phyloP scores from a whole-genome alignment of 30 jellyfish, hydroid and myxozoan species.

The Morbakka virulenta region DNA sequence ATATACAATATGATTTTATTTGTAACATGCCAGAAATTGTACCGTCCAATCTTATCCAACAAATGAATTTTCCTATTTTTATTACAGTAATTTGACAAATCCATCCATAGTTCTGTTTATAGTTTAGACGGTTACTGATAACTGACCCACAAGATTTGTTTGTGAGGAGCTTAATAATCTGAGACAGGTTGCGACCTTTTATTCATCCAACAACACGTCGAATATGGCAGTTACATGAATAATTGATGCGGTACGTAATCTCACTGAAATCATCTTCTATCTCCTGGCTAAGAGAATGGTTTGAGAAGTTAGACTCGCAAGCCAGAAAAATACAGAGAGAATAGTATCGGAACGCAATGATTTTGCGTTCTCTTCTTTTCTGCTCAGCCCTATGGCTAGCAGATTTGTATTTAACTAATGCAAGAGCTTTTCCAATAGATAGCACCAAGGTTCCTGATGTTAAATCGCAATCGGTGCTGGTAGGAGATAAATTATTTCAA shows the following conservation, averaged over 20 bases:
- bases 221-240: constrained; percentile 33
- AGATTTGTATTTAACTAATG: constrained; percentile 16
- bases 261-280: constrained; percentile 55
- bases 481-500: constrained; percentile 14
- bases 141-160: too few relatives aligned
- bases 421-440: constrained; percentile 45
- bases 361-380: constrained; percentile 57
- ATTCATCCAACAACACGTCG: constrained; percentile 41
- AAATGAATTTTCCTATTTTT: too few relatives aligned
- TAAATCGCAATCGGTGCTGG: too few relatives aligned
- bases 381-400: constrained; percentile 50
- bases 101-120: too few relatives aligned
- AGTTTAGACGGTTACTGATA: too few relatives aligned
- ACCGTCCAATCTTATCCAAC: too few relatives aligned
- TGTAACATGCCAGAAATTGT: too few relatives aligned
- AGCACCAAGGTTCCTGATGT: too few relatives aligned
- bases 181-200: constrained; percentile 72
- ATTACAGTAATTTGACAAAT: too few relatives aligned
- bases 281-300: constrained; percentile 4
- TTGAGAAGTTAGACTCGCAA: neutral
- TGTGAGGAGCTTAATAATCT: too few relatives aligned
- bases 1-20: too few relatives aligned
- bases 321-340: constrained; percentile 20
- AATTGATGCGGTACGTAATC: constrained; percentile 20
- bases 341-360: constrained; percentile 47